Percentiles rank a stretch among this genome's conserved stretches.
Conservation (phyloP, 2,888 invertebrate species). For the Cephonodes hylas region DNA sequence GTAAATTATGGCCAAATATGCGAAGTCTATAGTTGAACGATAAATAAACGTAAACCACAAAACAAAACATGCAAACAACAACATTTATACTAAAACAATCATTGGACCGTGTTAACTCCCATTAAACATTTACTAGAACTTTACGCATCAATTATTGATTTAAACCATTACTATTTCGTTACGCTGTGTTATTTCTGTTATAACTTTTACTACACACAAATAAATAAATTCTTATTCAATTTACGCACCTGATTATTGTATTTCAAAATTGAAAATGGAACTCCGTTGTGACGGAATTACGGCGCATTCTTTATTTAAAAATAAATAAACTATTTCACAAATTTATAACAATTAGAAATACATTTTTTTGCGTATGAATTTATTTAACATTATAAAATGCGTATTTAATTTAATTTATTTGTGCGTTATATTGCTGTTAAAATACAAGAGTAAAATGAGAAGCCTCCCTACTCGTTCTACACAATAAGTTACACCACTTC, state of each 20-base stretch:
- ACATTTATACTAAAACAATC: background rate
- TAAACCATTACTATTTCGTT: background rate
- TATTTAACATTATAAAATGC: too few species aligned
- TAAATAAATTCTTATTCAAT: background rate
- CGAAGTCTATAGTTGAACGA: background rate
- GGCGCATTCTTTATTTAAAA: background rate
- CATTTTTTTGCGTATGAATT: too few species aligned
- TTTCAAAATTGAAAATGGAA: background rate
- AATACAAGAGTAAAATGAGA: background rate
- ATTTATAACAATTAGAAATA: background rate
- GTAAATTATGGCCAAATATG: background rate
- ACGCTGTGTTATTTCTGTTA: background rate
- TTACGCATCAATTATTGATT: background rate
- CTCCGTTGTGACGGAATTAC: background rate
- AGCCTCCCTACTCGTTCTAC: background rate
- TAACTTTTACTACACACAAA: background rate
- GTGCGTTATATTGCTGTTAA: background rate
- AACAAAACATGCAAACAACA: background rate
- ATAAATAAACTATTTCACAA: background rate
- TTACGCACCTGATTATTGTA: background rate
- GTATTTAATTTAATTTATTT: background rate
- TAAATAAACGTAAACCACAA: background rate
- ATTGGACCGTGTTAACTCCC: background rate
- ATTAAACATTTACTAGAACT: background rate
- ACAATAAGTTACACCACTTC: conserved; percentile 24